Evolutionary conservation across 2,888 invertebrate species (phyloP).

Genomic region (Pristionchus mayeri): DNA sequence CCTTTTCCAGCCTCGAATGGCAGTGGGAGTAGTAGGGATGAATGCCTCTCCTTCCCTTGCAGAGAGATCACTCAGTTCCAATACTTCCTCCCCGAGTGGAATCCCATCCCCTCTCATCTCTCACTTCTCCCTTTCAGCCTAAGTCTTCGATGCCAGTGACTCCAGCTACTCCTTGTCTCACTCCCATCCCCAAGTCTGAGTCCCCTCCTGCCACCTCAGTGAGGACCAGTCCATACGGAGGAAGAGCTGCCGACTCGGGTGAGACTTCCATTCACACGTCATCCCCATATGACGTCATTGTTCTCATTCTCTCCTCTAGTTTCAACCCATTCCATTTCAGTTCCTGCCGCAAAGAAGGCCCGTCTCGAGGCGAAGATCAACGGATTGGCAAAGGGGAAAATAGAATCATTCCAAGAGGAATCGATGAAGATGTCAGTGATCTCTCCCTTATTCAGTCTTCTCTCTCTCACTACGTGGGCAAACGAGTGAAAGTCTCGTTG

Average conservation of each 20-base stretch:
- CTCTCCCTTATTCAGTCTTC: not conserved
- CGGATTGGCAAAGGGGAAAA: conserved; percentile 34
- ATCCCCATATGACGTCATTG: not conserved
- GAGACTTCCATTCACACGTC: not conserved
- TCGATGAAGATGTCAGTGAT: not conserved
- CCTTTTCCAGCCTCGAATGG: not conserved
- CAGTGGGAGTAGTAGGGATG: no score
- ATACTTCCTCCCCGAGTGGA: no score
- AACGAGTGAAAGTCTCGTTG: conserved; percentile 41
- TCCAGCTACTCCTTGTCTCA: conserved; percentile 38
- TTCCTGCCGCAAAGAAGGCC: conserved; percentile 45
- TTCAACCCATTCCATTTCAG: not conserved
- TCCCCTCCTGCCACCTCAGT: not conserved
- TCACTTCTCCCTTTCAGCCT: not conserved
- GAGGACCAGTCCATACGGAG: conserved; percentile 23
- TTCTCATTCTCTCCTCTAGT: not conserved
- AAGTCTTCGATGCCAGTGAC: not conserved
- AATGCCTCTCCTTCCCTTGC: no score
- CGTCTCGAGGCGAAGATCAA: conserved; percentile 49
- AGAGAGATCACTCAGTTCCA: no score
- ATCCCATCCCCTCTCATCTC: not conserved
- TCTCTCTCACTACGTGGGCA: conserved; percentile 30
- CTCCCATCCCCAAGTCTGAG: conserved; percentile 17
- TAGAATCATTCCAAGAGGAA: conserved; percentile 39
- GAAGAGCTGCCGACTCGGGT: not conserved